These are phyloP conservation scores for Blastobasis lacticolella DNA, from an alignment of 2,888 invertebrate species.

Conservation along the genomic window DNA sequence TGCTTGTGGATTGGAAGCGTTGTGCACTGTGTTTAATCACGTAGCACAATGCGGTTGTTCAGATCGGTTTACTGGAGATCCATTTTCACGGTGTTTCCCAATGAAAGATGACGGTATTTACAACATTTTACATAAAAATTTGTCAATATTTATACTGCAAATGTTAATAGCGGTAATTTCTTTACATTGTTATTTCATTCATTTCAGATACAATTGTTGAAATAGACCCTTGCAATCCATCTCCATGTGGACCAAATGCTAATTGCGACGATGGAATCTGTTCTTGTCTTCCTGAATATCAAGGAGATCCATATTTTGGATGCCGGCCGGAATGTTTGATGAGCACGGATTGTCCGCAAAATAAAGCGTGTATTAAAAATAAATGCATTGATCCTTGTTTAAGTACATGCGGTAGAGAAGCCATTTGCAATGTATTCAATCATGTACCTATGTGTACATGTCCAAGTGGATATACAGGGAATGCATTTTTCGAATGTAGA, in stretches of 20 bases:
- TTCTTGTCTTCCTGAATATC: constrained; percentile 81
- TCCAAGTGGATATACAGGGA: constrained; percentile 77
- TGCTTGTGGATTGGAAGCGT: constrained; percentile 76
- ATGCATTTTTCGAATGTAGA: constrained; percentile 79
- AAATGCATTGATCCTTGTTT: constrained; percentile 87
- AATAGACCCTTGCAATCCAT: constrained; percentile 76
- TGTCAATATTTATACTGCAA: no score
- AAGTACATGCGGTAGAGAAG: constrained; percentile 83
- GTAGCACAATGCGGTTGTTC: constrained; percentile 77
- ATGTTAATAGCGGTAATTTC: no score
- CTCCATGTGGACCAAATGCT: constrained; percentile 82
- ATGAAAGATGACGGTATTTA: constrained; percentile 30
- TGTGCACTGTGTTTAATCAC: constrained; percentile 76
- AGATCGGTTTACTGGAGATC: constrained; percentile 74
- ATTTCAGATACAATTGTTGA: constrained; percentile 36
- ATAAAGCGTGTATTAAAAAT: constrained; percentile 80
- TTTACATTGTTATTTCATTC: no score
- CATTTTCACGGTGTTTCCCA: constrained; percentile 65
- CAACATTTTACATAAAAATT: no score
- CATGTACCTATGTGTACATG: constrained; percentile 76
- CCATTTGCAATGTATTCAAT: constrained; percentile 81
- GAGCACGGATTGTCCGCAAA: constrained; percentile 80
- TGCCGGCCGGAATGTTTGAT: constrained; percentile 89
- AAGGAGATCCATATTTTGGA: constrained; percentile 84
- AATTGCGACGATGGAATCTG: constrained; percentile 80